Evolutionary conservation across 92 coral and sea anemone genomes (phyloP).

Genomic region (Chrysogorgia sp.): DNA sequence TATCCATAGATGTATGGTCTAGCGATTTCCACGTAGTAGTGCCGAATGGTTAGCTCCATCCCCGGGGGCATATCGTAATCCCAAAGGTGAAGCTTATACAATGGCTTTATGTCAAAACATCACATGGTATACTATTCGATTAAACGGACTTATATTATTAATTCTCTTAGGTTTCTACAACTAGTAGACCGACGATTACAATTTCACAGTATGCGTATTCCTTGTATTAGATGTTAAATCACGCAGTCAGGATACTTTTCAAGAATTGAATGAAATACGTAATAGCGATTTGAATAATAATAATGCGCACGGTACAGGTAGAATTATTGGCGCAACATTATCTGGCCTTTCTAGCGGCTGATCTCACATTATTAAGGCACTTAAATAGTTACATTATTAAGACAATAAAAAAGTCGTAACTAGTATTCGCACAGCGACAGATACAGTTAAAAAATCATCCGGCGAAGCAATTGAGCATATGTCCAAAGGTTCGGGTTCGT

Average conservation of each 20-base stretch:
- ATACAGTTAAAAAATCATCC: background rate
- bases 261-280: background rate
- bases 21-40: background rate
- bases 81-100: background rate
- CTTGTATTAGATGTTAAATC: slow-evolving; percentile 12
- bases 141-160: too few species aligned
- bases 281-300: background rate
- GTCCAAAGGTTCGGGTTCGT: slow-evolving; percentile 1
- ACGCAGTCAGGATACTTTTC: slow-evolving; percentile 20
- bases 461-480: background rate
- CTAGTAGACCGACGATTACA: background rate
- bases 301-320: slow-evolving; percentile 5
- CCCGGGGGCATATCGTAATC: background rate
- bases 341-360: slow-evolving; percentile 11
- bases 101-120: slow-evolving; percentile 1
- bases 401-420: background rate
- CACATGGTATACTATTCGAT: background rate
- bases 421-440: background rate
- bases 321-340: slow-evolving; percentile 11
- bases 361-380: slow-evolving; percentile 1
- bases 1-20: background rate
- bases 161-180: background rate
- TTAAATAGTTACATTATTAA: background rate
- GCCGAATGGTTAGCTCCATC: slow-evolving; percentile 10
- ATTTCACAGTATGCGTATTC: background rate